Conservation (phyloP, 2,113 vertebrate genomes). For the Chionis minor region DNA sequence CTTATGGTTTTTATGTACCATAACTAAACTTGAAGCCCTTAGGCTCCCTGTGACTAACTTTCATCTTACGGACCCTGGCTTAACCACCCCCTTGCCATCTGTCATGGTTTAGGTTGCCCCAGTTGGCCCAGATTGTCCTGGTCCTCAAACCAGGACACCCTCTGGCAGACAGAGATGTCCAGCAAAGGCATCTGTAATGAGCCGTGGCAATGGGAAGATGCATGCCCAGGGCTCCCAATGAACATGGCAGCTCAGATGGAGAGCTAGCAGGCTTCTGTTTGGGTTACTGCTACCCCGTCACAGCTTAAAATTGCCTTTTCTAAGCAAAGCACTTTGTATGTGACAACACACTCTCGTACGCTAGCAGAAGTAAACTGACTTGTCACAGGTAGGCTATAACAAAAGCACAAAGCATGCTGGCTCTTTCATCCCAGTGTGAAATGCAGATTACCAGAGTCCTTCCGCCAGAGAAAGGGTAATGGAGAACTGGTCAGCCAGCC, state of each 20-base stretch:
- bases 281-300: background rate
- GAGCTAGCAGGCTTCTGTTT: background rate
- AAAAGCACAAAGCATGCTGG: background rate
- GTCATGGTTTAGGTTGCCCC: too few relatives aligned
- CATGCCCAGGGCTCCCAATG: fast-evolving
- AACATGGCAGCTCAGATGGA: background rate
- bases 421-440: background rate
- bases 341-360: background rate
- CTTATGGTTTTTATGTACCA: background rate
- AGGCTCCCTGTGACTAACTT: background rate
- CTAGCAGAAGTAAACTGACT: background rate
- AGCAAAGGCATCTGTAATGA: background rate
- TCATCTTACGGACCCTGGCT: fast-evolving
- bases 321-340: background rate
- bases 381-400: background rate
- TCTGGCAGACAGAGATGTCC: background rate
- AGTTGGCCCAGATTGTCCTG: too few relatives aligned
- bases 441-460: background rate
- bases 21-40: background rate
- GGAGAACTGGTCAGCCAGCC: background rate
- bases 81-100: background rate
- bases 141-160: too few relatives aligned
- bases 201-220: background rate
- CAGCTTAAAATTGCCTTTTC: background rate
- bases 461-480: background rate